phyloP scores from a whole-genome alignment of 2,113 vertebrate genomes.

The Hippocampus mohnikei region DNA sequence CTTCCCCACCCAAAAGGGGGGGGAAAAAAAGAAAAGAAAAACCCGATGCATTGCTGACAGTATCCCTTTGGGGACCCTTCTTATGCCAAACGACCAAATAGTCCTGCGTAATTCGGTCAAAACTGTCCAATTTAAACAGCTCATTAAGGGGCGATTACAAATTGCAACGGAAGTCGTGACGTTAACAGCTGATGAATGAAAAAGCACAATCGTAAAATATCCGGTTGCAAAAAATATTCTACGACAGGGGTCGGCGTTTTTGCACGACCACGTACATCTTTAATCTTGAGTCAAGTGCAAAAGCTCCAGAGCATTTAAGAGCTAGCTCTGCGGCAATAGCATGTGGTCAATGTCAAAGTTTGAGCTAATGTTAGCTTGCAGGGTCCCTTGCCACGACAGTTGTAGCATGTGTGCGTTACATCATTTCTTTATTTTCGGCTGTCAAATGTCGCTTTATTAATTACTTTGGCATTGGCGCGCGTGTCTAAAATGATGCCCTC shows the following conservation, averaged over 20 bases:
- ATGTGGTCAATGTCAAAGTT: constrained; percentile 67
- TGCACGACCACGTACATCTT: neutral
- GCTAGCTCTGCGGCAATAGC: constrained; percentile 14
- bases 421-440: neutral
- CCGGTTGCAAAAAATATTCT: neutral
- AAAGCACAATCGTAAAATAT: constrained; percentile 9
- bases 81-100: neutral
- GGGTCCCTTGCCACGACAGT: constrained; percentile 23
- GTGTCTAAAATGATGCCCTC: neutral
- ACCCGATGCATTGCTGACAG: neutral
- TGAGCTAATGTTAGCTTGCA: constrained; percentile 47
- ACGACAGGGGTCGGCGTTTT: neutral
- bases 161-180: neutral
- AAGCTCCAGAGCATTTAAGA: neutral
- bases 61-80: neutral
- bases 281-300: neutral
- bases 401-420: constrained; percentile 8
- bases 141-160: neutral
- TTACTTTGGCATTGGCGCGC: too few species aligned
- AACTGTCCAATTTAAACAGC: neutral
- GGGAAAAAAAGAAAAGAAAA: neutral
- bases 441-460: neutral
- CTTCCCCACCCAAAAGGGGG: constrained; percentile 23
- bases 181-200: constrained; percentile 36
- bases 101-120: neutral